phyloP scores from a whole-genome alignment of 2,888 invertebrate genomes.

The Tenodera sinensis region DNA sequence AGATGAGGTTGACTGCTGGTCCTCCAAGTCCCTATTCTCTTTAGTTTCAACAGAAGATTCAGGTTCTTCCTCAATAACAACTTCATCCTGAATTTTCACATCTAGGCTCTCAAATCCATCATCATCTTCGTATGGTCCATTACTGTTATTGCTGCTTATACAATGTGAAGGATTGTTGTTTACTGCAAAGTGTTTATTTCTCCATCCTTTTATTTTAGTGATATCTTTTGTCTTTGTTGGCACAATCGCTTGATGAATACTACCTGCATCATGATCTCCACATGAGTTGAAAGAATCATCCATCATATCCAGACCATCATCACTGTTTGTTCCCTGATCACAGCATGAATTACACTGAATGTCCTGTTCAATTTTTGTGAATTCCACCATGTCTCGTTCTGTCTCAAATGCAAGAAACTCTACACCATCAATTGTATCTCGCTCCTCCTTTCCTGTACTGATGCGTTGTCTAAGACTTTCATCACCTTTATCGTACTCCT shows the following conservation, averaged over 20 bases:
- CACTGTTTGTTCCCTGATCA: constrained; percentile 10
- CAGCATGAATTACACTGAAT: neutral
- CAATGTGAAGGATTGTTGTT: constrained; percentile 24
- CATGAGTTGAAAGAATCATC: constrained; percentile 11
- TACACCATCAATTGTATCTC: constrained; percentile 32
- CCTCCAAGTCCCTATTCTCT: neutral
- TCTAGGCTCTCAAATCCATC: constrained; percentile 24
- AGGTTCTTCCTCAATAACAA: neutral
- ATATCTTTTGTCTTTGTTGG: constrained; percentile 44
- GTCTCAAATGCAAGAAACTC: constrained; percentile 32
- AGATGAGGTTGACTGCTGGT: neutral
- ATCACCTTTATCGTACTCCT: constrained; percentile 5
- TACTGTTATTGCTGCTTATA: neutral
- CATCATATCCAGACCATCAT: constrained; percentile 21
- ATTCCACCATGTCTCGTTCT: constrained; percentile 32
- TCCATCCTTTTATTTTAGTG: constrained; percentile 45
- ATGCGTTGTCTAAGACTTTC: constrained; percentile 6
- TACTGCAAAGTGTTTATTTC: constrained; percentile 36
- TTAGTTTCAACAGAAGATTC: neutral
- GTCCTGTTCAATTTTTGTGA: constrained; percentile 26
- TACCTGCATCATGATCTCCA: constrained; percentile 6
- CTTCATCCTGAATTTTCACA: neutral
- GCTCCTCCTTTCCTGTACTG: constrained; percentile 29
- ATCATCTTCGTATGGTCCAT: constrained; percentile 18
- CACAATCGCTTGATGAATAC: constrained; percentile 22